Conservation (phyloP, 2,888 invertebrate species). For the Seira ritae region DNA sequence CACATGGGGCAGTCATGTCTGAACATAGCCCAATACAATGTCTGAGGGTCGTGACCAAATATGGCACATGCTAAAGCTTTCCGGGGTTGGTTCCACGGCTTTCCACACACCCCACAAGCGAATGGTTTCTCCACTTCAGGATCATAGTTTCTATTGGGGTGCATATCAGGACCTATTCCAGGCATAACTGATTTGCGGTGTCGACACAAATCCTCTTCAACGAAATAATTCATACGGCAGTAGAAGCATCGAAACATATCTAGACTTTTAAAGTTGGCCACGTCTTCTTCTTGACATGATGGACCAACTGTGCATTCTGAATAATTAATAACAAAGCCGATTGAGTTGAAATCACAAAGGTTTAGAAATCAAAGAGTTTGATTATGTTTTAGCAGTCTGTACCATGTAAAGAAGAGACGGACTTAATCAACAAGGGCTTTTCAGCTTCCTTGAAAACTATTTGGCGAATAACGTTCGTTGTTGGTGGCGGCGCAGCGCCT, state of each 20-base stretch:
- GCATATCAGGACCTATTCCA: not conserved
- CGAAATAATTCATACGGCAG: conserved; percentile 8
- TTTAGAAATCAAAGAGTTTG: no score
- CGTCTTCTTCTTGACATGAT: not conserved
- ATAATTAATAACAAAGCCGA: no score
- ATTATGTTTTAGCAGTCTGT: no score
- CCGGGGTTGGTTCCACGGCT: conserved; percentile 7
- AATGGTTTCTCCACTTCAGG: conserved; percentile 29
- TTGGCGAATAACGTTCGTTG: no score
- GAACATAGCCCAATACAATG: conserved; percentile 31
- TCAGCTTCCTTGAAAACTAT: not conserved
- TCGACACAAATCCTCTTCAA: conserved; percentile 5
- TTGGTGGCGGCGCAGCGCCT: no score
- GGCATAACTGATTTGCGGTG: conserved; percentile 11
- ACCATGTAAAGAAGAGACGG: not conserved
- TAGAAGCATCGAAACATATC: conserved; percentile 37
- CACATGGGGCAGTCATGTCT: conserved; percentile 44
- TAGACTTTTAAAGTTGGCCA: conserved; percentile 16
- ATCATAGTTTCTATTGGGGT: conserved; percentile 14
- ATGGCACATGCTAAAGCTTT: conserved; percentile 44
- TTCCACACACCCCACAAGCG: conserved; percentile 46
- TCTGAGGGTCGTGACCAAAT: conserved; percentile 38
- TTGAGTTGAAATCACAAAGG: no score
- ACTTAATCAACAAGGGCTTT: not conserved
- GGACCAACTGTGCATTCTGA: not conserved